Conservation (phyloP, 2,888 invertebrate genomes). For the Conistra vaccinii region DNA sequence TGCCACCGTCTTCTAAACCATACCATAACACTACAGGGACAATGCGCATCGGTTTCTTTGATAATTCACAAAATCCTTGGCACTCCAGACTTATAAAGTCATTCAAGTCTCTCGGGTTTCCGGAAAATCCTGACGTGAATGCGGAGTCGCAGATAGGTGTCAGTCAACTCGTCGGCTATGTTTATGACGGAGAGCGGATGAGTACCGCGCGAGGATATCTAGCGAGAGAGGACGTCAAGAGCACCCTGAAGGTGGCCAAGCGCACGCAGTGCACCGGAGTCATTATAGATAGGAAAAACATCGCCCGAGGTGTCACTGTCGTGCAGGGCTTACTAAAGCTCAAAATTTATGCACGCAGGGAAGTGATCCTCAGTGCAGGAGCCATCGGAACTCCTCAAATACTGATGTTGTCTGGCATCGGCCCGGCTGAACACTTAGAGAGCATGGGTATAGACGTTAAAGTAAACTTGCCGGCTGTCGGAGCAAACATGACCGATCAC, state of each 20-base stretch:
- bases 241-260: conserved; percentile 72
- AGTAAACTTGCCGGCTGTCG: conserved; percentile 76
- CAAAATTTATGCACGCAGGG: conserved; percentile 72
- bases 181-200: conserved; percentile 75
- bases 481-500: conserved; percentile 79
- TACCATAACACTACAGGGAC: conserved; percentile 80
- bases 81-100: conserved; percentile 72
- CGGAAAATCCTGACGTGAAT: conserved; percentile 78
- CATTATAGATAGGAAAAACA: conserved; percentile 72
- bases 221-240: conserved; percentile 67
- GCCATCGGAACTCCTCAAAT: conserved; percentile 79
- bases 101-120: conserved; percentile 71
- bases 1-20: conserved; percentile 74
- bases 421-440: conserved; percentile 74
- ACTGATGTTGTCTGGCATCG: conserved; percentile 81
- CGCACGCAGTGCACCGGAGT: conserved; percentile 75
- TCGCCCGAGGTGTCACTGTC: conserved; percentile 75
- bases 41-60: conserved; percentile 75
- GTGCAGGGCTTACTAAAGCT: conserved; percentile 54
- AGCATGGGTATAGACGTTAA: conserved; percentile 70
- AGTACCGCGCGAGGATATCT: conserved; percentile 79
- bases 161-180: conserved; percentile 74
- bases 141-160: conserved; percentile 80
- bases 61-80: conserved; percentile 76
- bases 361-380: conserved; percentile 82